Evolutionary conservation across 2,888 invertebrate species (phyloP).

Genomic region (Amiota communis): DNA sequence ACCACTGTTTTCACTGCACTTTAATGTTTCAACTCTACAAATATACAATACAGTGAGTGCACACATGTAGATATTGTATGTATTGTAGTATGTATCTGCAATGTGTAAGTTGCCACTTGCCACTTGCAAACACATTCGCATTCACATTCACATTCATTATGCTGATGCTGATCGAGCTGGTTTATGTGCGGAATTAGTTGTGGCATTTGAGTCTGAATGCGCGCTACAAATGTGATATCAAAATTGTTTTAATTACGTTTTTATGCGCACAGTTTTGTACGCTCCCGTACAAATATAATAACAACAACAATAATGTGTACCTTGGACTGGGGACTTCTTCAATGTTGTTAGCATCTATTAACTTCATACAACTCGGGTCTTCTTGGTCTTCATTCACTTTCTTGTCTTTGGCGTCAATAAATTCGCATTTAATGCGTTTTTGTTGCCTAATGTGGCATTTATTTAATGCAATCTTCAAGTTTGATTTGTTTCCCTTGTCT

Average conservation of each 20-base stretch:
- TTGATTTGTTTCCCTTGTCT: background rate
- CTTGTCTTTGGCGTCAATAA: conserved; percentile 19
- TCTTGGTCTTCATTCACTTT: too few species aligned
- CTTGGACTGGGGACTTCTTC: too few species aligned
- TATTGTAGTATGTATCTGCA: too few species aligned
- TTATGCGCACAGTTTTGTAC: conserved; percentile 20
- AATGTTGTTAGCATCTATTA: too few species aligned
- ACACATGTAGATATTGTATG: background rate
- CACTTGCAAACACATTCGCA: background rate
- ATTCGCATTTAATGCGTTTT: conserved; percentile 20
- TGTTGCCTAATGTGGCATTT: conserved; percentile 17
- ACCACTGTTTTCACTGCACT: conserved; percentile 7
- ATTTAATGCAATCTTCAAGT: background rate
- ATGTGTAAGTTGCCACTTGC: background rate
- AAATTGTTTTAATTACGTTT: conserved; percentile 39
- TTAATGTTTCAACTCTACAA: conserved; percentile 4
- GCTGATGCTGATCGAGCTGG: conserved; percentile 24
- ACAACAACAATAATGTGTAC: too few species aligned
- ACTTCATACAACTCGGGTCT: background rate
- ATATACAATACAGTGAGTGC: background rate
- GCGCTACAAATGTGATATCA: conserved; percentile 31
- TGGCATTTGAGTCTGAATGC: conserved; percentile 31
- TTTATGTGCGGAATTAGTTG: conserved; percentile 36
- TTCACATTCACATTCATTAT: conserved; percentile 3
- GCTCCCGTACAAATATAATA: too few species aligned